Percentiles rank a stretch among this genome's conserved stretches.
Evolutionary conservation across 2,797 vertebrate species (phyloP).

Genomic region (Schizopygopsis pylzovi): DNA sequence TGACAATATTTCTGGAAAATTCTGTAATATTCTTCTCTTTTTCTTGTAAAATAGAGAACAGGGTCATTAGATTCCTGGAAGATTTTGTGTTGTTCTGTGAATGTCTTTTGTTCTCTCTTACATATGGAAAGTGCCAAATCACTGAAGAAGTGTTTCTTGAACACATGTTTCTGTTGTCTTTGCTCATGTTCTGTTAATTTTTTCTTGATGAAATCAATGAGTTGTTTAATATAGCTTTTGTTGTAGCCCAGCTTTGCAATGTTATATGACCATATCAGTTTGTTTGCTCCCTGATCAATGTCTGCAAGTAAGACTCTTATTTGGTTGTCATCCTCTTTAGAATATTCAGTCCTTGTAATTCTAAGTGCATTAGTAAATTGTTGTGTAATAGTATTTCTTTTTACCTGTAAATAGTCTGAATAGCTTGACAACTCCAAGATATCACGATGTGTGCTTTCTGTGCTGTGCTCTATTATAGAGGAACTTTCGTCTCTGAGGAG

Average conservation of each 20-base stretch:
- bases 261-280: rapidly evolving
- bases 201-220: neutral
- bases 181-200: neutral
- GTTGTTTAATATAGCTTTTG: neutral
- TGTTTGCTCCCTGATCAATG: rapidly evolving
- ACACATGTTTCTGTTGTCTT: neutral
- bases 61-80: no score
- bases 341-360: no score
- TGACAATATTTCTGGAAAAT: no score
- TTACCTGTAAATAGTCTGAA: neutral
- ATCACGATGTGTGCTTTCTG: neutral
- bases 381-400: no score
- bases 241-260: neutral
- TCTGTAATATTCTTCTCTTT: no score
- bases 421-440: neutral
- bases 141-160: neutral
- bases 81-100: neutral
- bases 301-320: neutral
- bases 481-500: neutral
- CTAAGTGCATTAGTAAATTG: no score
- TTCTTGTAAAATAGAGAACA: no score
- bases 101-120: neutral
- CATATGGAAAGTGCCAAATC: neutral
- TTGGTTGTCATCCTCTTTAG: neutral
- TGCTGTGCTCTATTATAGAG: rapidly evolving